A percentile compares a stretch with the other conserved stretches of the same genome.
Conservation (phyloP, 2,113 vertebrate species). For the Vulpes vulpes region DNA sequence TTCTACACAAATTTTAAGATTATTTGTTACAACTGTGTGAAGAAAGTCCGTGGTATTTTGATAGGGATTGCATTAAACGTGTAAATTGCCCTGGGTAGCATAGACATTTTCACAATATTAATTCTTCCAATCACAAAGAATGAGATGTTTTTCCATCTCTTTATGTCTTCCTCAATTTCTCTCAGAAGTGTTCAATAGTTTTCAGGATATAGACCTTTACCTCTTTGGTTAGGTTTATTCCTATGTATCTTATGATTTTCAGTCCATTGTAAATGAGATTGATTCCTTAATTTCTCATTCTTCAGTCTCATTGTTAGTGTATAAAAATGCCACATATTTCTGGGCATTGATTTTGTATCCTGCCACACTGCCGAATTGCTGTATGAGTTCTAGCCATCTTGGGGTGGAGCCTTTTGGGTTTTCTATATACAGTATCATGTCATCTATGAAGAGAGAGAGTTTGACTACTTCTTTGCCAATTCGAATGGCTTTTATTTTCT, state of each 20-base stretch:
- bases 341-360: not conserved
- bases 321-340: not conserved
- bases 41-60: not conserved
- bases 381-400: not conserved
- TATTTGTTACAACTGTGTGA: not conserved
- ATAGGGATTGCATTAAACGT: not conserved
- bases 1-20: not conserved
- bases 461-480: not conserved
- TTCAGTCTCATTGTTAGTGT: not conserved
- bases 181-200: not conserved
- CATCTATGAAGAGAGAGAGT: not conserved
- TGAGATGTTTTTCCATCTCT: not conserved
- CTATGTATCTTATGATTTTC: not conserved
- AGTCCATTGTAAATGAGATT: not conserved
- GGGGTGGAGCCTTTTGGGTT: not conserved
- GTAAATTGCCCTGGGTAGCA: not conserved
- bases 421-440: not conserved
- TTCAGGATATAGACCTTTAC: not conserved
- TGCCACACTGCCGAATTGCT: not conserved
- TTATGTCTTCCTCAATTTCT: not conserved
- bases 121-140: not conserved
- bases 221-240: not conserved
- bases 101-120: not conserved
- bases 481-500: not conserved
- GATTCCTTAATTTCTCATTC: not conserved